phyloP scores from a whole-genome alignment of 2,888 invertebrate genomes.

The Chalcosyrphus nemorum region DNA sequence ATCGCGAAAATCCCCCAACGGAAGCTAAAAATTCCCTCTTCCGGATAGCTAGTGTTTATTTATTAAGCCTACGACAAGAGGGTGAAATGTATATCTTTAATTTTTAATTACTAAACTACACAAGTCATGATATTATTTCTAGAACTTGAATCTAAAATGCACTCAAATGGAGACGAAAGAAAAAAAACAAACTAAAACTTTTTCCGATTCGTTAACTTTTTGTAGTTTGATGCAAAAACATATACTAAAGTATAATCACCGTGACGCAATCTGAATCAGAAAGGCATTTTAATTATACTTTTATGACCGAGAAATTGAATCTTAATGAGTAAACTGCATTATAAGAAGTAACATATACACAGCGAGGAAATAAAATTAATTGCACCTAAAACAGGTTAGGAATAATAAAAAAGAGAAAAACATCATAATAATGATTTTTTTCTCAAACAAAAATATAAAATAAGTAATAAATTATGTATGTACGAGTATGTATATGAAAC shows the following conservation, averaged over 20 bases:
- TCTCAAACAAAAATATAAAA: too few relatives aligned
- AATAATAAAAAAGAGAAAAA: too few relatives aligned
- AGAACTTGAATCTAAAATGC: neutral
- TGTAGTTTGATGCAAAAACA: neutral
- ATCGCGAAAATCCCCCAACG: neutral
- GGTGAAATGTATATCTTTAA: neutral
- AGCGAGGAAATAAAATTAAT: neutral
- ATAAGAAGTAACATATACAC: too few relatives aligned
- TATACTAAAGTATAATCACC: neutral
- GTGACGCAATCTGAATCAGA: neutral
- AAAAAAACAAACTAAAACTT: neutral
- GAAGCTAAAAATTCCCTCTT: neutral
- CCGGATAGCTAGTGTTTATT: neutral
- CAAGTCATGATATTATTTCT: neutral
- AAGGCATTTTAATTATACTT: conserved; percentile 7
- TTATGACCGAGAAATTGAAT: neutral
- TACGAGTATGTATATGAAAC: too few relatives aligned
- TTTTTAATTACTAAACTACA: neutral
- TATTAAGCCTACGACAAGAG: neutral
- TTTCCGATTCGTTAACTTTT: neutral
- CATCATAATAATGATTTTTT: too few relatives aligned
- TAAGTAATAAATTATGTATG: too few relatives aligned
- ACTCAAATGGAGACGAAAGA: neutral
- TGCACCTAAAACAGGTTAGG: neutral
- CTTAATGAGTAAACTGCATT: neutral